A percentile compares a stretch with the other conserved stretches of the same genome.
Evolutionary conservation across 2,888 invertebrate genomes (phyloP).

Genomic region (Petrophora chlorosata): DNA sequence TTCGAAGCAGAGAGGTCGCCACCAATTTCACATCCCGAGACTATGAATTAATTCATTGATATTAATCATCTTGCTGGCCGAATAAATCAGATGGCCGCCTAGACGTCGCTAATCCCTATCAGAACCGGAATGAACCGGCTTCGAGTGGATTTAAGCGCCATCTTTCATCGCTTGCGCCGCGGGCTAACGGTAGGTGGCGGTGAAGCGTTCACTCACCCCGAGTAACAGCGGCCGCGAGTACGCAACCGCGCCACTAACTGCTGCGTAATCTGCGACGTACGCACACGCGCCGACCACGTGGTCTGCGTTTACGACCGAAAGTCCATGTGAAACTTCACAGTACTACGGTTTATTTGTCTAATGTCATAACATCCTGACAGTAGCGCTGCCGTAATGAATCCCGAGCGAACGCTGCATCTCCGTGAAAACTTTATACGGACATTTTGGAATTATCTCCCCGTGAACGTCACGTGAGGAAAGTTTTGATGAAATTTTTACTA

Average conservation of each 20-base stretch:
- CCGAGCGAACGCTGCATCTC: conserved; percentile 9
- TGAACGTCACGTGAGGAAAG: conserved; percentile 23
- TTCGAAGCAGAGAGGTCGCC: conserved; percentile 15
- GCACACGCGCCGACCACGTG: conserved; percentile 44
- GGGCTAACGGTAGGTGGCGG: conserved; percentile 53
- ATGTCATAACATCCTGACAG: conserved; percentile 48
- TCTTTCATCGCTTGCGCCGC: conserved; percentile 44
- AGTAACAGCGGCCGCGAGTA: conserved; percentile 43
- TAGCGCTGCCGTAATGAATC: conserved; percentile 26
- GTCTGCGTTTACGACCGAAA: conserved; percentile 37
- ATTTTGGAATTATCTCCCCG: conserved; percentile 9
- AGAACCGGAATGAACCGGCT: conserved; percentile 29
- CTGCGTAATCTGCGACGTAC: conserved; percentile 6
- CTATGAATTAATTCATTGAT: conserved; percentile 25
- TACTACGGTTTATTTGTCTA: conserved; percentile 41
- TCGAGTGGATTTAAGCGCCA: conserved; percentile 34
- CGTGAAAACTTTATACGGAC: conserved; percentile 23
- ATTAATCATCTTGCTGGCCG: conserved; percentile 35
- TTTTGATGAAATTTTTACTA: conserved; percentile 31
- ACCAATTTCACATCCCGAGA: conserved; percentile 25
- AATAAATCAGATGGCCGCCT: conserved; percentile 34
- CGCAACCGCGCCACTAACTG: conserved; percentile 18
- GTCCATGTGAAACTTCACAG: conserved; percentile 34
- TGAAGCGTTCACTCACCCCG: conserved; percentile 59
- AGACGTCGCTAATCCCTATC: conserved; percentile 31